These are phyloP conservation scores for Ctenomys sociabilis DNA, from an alignment of 2,113 vertebrate species.

Conservation along the genomic window DNA sequence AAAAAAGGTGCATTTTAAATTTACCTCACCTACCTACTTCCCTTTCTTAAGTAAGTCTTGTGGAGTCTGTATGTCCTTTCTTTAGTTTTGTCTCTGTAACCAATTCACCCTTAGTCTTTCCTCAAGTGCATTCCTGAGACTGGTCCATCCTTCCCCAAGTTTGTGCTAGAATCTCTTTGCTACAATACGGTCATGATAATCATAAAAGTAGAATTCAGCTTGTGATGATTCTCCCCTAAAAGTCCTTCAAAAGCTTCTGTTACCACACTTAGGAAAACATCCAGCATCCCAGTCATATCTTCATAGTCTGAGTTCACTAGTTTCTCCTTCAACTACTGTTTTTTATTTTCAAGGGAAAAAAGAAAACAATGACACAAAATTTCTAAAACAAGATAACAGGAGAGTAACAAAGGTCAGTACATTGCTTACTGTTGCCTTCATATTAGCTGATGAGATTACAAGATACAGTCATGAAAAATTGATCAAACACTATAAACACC, in stretches of 20 bases:
- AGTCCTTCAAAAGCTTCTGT: not conserved
- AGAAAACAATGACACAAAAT: no score
- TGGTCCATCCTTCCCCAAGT: not conserved
- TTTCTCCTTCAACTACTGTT: not conserved
- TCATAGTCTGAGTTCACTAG: not conserved
- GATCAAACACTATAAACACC: no score
- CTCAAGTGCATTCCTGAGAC: not conserved
- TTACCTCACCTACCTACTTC: not conserved
- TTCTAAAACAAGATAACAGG: no score
- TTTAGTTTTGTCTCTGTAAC: not conserved
- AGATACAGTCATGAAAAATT: no score
- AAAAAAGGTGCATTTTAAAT: not conserved
- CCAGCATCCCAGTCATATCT: not conserved
- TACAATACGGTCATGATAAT: not conserved
- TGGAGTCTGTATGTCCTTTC: not conserved
- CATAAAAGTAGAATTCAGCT: constrained; percentile 4
- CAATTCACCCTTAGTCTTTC: not conserved
- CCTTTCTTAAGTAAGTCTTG: not conserved
- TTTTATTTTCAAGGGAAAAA: not conserved
- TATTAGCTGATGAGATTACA: no score
- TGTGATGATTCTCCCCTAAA: not conserved
- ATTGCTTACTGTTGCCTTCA: no score
- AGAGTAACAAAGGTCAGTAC: no score
- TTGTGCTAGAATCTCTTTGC: not conserved
- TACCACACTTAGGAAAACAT: not conserved